Conservation (phyloP, 2,113 vertebrate genomes). For the Procavia capensis region DNA sequence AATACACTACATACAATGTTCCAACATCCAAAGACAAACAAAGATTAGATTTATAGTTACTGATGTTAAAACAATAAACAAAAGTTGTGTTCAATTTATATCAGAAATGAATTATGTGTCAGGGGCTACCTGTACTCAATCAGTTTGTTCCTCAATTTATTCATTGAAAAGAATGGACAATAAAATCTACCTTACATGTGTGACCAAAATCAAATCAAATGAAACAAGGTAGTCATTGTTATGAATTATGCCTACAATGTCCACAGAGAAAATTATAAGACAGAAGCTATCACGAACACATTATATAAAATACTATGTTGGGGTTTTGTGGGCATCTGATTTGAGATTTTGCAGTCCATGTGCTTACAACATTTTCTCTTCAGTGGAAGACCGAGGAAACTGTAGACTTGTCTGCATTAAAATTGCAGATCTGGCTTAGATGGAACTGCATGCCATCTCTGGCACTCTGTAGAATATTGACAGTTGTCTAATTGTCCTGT, state of each 20-base stretch:
- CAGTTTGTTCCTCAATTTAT: not conserved
- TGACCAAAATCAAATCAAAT: not conserved
- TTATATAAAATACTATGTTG: not conserved
- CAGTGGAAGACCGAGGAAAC: not conserved
- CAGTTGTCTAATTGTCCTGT: not conserved
- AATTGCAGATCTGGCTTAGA: not conserved
- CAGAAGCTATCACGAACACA: not conserved
- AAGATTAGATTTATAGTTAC: too few species aligned
- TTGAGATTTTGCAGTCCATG: not conserved
- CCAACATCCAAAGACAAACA: too few species aligned
- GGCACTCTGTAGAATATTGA: not conserved
- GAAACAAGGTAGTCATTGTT: not conserved
- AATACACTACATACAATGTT: too few species aligned
- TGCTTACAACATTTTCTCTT: not conserved
- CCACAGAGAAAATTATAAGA: not conserved
- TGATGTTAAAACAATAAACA: too few species aligned
- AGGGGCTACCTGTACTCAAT: too few species aligned
- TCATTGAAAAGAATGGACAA: not conserved
- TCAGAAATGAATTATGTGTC: too few species aligned
- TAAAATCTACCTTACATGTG: not conserved
- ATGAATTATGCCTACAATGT: not conserved
- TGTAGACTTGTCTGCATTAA: not conserved
- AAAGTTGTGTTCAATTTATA: too few species aligned
- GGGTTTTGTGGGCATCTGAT: not conserved
- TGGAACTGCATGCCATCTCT: not conserved